Evolutionary conservation across 2,113 vertebrate genomes (phyloP).

Genomic region (Rafetus swinhoei): DNA sequence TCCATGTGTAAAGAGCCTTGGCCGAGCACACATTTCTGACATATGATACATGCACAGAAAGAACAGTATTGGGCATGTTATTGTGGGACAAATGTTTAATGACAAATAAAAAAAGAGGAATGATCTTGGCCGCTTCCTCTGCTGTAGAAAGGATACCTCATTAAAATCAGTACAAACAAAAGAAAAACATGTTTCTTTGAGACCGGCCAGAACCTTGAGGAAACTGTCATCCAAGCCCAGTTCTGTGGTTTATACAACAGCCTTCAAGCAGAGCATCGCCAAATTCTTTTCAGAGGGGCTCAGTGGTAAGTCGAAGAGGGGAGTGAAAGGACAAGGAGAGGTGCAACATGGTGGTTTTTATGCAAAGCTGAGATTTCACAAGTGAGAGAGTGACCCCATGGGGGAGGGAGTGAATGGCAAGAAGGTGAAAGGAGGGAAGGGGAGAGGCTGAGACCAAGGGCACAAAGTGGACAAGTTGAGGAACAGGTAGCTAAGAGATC

Average conservation of each 20-base stretch:
- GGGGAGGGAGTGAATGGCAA: neutral
- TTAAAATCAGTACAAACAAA: neutral
- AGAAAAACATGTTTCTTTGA: accelerated
- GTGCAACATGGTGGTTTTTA: accelerated
- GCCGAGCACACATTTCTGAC: neutral
- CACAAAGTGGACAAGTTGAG: neutral
- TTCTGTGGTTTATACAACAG: too few species aligned
- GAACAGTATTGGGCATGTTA: accelerated
- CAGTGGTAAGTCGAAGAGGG: accelerated
- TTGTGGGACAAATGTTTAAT: neutral
- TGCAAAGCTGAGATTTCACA: accelerated
- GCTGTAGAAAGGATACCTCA: neutral
- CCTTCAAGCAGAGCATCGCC: accelerated
- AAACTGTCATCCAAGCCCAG: neutral
- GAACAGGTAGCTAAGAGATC: neutral
- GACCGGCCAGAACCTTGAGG: accelerated
- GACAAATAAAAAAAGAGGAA: accelerated
- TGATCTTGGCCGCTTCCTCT: neutral
- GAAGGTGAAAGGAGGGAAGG: neutral
- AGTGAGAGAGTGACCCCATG: neutral
- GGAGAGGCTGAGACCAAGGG: neutral
- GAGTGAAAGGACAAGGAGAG: neutral
- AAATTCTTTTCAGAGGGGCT: neutral
- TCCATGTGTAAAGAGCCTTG: neutral
- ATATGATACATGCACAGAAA: neutral